These are phyloP conservation scores for Diadegma fenestrale DNA, from an alignment of 2,888 invertebrate species.

Conservation along the genomic window DNA sequence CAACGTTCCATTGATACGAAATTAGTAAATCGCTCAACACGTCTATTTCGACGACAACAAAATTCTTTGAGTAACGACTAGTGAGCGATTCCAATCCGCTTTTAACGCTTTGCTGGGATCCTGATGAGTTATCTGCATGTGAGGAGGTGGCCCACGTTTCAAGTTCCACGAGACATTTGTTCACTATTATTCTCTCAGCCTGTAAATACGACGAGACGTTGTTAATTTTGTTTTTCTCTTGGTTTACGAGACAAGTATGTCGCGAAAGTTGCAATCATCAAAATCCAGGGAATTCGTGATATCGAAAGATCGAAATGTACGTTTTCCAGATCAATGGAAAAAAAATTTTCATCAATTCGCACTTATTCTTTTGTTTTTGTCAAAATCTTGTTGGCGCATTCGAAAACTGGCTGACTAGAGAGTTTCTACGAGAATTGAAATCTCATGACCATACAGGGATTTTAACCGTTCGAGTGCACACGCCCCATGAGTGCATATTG, in stretches of 20 bases:
- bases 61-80: slow-evolving; percentile 12
- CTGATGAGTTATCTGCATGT: slow-evolving; percentile 80
- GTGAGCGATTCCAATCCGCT: slow-evolving; percentile 64
- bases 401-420: background rate
- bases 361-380: background rate
- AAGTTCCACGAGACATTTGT: slow-evolving; percentile 12
- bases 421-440: too few species aligned
- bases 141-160: slow-evolving; percentile 76
- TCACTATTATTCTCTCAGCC: background rate
- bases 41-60: background rate
- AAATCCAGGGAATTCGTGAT: background rate
- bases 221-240: background rate
- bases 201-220: slow-evolving; percentile 23
- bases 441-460: too few species aligned
- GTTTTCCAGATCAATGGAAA: background rate
- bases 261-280: background rate
- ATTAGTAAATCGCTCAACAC: background rate
- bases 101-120: slow-evolving; percentile 79
- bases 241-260: background rate
- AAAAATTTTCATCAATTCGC: background rate
- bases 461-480: too few species aligned
- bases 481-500: too few species aligned
- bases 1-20: background rate
- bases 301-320: background rate
- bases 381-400: background rate